Percentiles rank a stretch among this genome's conserved stretches.
These are phyloP conservation scores for Eulemur coronatus DNA, from an alignment of 2,797 vertebrate genomes.

Conservation along the genomic window DNA sequence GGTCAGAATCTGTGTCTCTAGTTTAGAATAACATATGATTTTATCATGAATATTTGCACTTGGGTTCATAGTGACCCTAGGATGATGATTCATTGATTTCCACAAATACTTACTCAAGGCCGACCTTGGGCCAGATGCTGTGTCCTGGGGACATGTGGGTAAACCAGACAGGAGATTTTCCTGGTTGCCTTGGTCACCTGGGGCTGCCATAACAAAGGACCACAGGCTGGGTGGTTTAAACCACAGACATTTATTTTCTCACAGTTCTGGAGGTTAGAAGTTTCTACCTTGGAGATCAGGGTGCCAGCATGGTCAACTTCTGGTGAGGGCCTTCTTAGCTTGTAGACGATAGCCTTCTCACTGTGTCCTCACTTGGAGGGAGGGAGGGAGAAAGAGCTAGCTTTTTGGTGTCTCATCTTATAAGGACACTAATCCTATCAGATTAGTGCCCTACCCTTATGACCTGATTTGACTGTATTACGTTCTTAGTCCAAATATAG, in stretches of 20 bases:
- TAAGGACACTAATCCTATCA: neutral
- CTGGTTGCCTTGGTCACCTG: neutral
- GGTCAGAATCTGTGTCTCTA: neutral
- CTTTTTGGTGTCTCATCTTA: neutral
- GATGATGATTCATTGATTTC: neutral
- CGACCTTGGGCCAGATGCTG: neutral
- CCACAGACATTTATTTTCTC: neutral
- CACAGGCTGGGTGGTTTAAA: neutral
- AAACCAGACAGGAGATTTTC: neutral
- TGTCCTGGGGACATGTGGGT: neutral
- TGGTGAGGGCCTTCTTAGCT: neutral
- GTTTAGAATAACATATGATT: neutral
- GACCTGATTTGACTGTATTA: neutral
- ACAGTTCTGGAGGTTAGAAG: neutral
- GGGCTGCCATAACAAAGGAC: neutral
- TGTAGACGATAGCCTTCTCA: accelerated
- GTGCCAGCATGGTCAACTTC: neutral
- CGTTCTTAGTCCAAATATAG: neutral
- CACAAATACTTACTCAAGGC: neutral
- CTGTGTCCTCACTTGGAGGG: too few relatives aligned
- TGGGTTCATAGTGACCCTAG: neutral
- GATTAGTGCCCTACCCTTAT: neutral
- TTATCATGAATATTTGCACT: neutral
- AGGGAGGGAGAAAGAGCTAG: neutral
- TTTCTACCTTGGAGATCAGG: neutral